phyloP scores from a whole-genome alignment of 2,797 vertebrate genomes.

The Gambelia wislizenii region DNA sequence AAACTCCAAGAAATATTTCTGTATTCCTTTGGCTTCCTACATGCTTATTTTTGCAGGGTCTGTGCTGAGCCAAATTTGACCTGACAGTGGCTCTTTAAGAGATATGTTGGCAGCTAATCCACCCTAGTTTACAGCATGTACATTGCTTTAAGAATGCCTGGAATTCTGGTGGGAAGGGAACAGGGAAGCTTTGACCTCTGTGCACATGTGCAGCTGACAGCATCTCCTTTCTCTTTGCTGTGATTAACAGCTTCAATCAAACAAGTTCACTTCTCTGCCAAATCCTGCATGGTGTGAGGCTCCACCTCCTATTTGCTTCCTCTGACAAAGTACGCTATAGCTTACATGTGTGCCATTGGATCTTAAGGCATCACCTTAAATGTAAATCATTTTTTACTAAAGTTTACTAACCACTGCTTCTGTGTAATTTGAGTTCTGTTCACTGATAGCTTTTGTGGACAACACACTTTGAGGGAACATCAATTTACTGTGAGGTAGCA shows the following conservation, averaged over 20 bases:
- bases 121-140: constrained; percentile 78
- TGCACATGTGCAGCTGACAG: constrained; percentile 70
- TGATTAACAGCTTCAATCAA: constrained; percentile 60
- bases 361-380: not conserved
- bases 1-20: not conserved
- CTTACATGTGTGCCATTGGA: not conserved
- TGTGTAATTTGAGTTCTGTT: not conserved
- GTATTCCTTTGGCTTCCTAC: constrained; percentile 33
- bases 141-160: constrained; percentile 79
- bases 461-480: constrained; percentile 44
- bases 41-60: constrained; percentile 54
- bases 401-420: not conserved
- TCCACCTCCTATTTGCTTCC: constrained; percentile 44
- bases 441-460: constrained; percentile 29
- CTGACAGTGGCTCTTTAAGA: constrained; percentile 73
- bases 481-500: not conserved
- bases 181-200: constrained; percentile 71
- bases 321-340: not conserved
- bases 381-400: not conserved
- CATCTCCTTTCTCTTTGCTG: constrained; percentile 63
- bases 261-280: constrained; percentile 50
- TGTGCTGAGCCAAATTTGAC: constrained; percentile 47
- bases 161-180: constrained; percentile 80
- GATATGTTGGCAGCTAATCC: constrained; percentile 77
- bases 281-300: constrained; percentile 29